Conservation (phyloP, 2,888 invertebrate genomes). For the Tuta absoluta region DNA sequence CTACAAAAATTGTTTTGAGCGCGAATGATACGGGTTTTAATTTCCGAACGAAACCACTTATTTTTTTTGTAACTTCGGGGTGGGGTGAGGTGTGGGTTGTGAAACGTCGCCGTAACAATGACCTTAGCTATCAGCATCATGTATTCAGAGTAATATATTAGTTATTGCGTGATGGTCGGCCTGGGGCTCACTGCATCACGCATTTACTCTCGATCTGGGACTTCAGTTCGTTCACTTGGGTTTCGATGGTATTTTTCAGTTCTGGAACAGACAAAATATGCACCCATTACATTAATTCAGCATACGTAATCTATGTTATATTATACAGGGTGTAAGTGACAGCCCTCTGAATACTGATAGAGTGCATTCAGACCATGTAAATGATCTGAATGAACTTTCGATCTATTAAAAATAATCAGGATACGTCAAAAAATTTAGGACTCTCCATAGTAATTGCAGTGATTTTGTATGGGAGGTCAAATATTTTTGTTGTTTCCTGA, state of each 20-base stretch:
- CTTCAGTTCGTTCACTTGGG: constrained; percentile 98
- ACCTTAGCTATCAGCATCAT: constrained; percentile 78
- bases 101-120: constrained; percentile 62
- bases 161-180: constrained; percentile 33
- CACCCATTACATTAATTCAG: no score
- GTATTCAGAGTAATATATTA: constrained; percentile 61
- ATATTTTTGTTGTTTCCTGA: no score
- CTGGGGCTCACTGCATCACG: constrained; percentile 91
- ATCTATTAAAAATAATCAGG: no score
- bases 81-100: constrained; percentile 51
- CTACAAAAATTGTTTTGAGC: constrained; percentile 67
- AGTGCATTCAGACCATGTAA: no score
- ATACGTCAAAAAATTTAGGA: no score
- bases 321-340: no score
- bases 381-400: no score
- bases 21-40: constrained; percentile 62
- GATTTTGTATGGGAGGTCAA: no score
- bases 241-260: constrained; percentile 98
- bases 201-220: constrained; percentile 98
- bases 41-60: constrained; percentile 47
- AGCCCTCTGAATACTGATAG: no score
- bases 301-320: no score
- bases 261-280: constrained; percentile 83
- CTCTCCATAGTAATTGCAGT: no score
- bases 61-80: constrained; percentile 38